Percentiles rank a stretch among this genome's conserved stretches.
phyloP scores from a whole-genome alignment of 2,888 invertebrate species.

The Phasia obesa region DNA sequence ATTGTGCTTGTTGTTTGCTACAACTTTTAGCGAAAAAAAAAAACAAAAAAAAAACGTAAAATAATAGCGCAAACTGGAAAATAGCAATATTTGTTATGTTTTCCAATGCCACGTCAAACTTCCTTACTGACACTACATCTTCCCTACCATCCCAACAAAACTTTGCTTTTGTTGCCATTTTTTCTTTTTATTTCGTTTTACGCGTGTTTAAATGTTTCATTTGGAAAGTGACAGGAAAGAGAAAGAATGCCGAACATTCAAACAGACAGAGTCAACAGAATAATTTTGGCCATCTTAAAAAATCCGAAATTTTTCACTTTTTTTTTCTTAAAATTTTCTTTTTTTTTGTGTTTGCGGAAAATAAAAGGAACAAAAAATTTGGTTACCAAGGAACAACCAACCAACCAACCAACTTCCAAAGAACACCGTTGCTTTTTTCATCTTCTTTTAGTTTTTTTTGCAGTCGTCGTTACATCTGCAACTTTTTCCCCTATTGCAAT shows the following conservation, averaged over 20 bases:
- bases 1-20: neutral
- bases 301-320: neutral
- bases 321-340: constrained; percentile 30
- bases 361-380: constrained; percentile 10
- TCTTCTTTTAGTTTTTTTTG: neutral
- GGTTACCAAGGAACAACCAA: constrained; percentile 49
- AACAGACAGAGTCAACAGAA: neutral
- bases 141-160: neutral
- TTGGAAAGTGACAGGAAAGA: constrained; percentile 5
- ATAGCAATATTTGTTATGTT: constrained; percentile 18
- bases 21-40: neutral
- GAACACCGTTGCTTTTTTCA: constrained; percentile 17
- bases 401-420: constrained; percentile 50
- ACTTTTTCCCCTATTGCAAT: constrained; percentile 35
- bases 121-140: neutral
- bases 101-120: constrained; percentile 56
- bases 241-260: neutral
- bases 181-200: constrained; percentile 48
- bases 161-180: constrained; percentile 36
- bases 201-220: constrained; percentile 52
- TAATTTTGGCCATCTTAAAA: neutral
- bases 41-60: neutral
- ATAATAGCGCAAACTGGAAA: constrained; percentile 61
- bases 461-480: constrained; percentile 8
- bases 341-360: constrained; percentile 18